Evolutionary conservation across 2,113 vertebrate species (phyloP), one percentile per base, ranked within the genome.

Genomic region (Gasterosteus aculeatus): DNA sequence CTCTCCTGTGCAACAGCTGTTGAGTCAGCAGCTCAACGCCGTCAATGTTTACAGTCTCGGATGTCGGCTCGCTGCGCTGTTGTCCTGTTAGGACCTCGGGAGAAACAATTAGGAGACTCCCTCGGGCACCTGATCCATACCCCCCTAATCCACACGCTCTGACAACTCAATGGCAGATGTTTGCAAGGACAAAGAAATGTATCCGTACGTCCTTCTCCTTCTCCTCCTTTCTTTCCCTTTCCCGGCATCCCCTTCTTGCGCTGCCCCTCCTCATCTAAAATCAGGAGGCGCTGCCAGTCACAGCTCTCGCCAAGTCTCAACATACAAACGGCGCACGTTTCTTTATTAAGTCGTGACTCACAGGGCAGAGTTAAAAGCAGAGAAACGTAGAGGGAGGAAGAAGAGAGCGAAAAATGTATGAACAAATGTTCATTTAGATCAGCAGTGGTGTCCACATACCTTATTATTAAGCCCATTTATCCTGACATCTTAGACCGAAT

Each of bases 261-360:
- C 47, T 18, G 66, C 63, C n/a, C 41, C 46, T 77, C 68, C 59
- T 63, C 72, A 35, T 47, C 39, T 78, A 56, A 83, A 76, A 64
- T 60, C 72, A 80, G 80, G 71, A 72, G 83, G 78, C 85, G 84
- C 86, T 77, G 81, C 67, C 83, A 77, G 83, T 88, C 86, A 78
- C 86, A 33, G 84, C 71, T 35, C 77, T 77, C 59, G 14, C 62
- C 75, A 61, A 63, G 70, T 78, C 69, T 73, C 46, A 16, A 10
- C 51, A 44, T 6, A 75, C 29, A 72, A 29, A 82, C 69, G 53
- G 26, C 53, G 26, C 53, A 12, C 53, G 1, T 58, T 47, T 66
- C 54, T 70, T 72, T 42, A 31, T 78, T 74, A 86, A 58, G 79
- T 72, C 78, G 76, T 47, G 15, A 62, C 71, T 72, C 78, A 64